Conservation (phyloP, 2,113 vertebrate species). For the Pholis gunnellus region DNA sequence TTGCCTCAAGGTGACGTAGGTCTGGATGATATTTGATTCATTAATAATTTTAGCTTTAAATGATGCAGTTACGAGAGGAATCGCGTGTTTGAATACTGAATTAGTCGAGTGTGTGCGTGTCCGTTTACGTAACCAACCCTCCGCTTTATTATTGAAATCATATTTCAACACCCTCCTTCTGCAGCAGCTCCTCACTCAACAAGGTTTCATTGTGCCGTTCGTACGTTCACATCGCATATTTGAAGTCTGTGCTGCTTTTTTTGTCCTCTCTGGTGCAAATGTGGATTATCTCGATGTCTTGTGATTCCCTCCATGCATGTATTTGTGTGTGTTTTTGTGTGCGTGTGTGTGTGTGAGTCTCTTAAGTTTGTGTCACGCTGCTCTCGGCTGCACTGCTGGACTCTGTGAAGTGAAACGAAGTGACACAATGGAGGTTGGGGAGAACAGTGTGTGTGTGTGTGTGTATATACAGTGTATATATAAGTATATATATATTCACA, state of each 20-base stretch:
- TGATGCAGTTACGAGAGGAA: too few relatives aligned
- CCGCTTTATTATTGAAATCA: too few relatives aligned
- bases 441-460: background rate
- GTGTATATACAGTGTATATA: background rate
- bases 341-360: background rate
- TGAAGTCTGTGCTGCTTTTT: background rate
- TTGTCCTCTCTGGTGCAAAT: slow-evolving; percentile 6
- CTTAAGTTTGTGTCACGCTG: slow-evolving; percentile 31
- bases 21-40: too few relatives aligned
- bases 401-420: slow-evolving; percentile 56
- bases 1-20: too few relatives aligned
- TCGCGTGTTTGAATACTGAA: background rate
- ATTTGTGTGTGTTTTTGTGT: background rate
- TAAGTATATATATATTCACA: background rate
- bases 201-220: background rate
- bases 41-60: too few relatives aligned
- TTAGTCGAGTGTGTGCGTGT: background rate
- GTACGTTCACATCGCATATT: slow-evolving; percentile 9
- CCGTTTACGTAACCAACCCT: too few relatives aligned
- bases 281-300: slow-evolving; percentile 34
- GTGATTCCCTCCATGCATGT: slow-evolving; percentile 29
- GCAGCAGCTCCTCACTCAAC: too few relatives aligned
- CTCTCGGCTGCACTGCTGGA: slow-evolving; percentile 39
- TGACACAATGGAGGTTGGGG: slow-evolving; percentile 54
- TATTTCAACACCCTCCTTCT: too few relatives aligned